Evolutionary conservation across 2,888 invertebrate species (phyloP).

Genomic region (Drosophila yooni): DNA sequence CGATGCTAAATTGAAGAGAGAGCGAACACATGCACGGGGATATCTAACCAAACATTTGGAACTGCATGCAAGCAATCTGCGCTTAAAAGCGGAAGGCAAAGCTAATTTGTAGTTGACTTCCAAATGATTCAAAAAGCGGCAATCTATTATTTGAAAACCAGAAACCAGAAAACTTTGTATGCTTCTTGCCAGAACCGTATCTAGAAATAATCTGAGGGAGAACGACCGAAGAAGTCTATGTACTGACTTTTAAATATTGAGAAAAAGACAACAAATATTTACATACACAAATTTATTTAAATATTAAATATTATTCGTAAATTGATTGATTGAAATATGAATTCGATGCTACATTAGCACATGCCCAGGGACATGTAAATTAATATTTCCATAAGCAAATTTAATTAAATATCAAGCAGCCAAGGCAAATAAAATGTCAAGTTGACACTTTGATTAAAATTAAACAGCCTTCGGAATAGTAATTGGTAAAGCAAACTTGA

Average conservation of each 20-base stretch:
- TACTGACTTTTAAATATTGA: not conserved
- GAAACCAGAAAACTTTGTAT: not conserved
- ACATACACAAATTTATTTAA: not conserved
- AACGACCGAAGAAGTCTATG: not conserved
- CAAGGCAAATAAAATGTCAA: not conserved
- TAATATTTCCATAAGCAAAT: not conserved
- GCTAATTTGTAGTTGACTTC: constrained; percentile 8
- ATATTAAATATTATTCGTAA: not conserved
- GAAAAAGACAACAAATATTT: not conserved
- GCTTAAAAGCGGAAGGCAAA: constrained; percentile 13
- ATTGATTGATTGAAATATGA: not conserved
- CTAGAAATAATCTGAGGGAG: not conserved
- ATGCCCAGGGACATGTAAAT: not conserved
- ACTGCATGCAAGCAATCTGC: constrained; percentile 26
- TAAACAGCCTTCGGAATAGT: not conserved
- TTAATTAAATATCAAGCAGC: not conserved
- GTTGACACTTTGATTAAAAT: not conserved
- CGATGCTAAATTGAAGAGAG: constrained; percentile 54
- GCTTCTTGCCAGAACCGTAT: not conserved
- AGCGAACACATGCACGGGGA: constrained; percentile 7
- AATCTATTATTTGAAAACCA: not conserved
- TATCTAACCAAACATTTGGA: constrained; percentile 35
- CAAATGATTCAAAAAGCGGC: not conserved
- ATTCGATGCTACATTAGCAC: not conserved
- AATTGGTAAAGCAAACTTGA: not conserved